Evolutionary conservation across 2,888 invertebrate species (phyloP).

Genomic region (Caenorhabditis macrosperma): DNA sequence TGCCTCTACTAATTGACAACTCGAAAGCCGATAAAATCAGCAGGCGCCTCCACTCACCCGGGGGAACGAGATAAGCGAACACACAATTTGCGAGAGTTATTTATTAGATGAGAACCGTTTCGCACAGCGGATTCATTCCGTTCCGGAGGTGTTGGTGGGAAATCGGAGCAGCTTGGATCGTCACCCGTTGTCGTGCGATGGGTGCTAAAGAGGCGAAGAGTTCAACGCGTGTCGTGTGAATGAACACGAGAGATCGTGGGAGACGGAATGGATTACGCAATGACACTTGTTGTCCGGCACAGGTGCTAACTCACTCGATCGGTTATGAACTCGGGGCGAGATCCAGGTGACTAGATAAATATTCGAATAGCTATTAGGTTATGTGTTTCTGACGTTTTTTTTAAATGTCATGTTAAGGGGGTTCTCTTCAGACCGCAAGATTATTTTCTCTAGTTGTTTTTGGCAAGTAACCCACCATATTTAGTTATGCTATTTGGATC

Average conservation of each 20-base stretch:
- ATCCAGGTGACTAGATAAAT: no score
- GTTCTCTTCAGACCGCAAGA: no score
- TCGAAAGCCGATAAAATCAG: slow-evolving; percentile 16
- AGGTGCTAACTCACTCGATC: not conserved
- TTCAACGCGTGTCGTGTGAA: not conserved
- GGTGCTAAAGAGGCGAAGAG: not conserved
- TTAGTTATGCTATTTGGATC: no score
- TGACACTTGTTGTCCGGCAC: not conserved
- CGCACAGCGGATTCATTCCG: no score
- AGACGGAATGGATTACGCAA: not conserved
- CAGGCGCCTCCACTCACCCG: not conserved
- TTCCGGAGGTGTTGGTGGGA: slow-evolving; percentile 1
- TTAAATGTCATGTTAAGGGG: no score
- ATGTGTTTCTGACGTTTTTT: no score
- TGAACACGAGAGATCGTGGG: not conserved
- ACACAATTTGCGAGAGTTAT: slow-evolving; percentile 40
- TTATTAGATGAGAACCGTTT: slow-evolving; percentile 4
- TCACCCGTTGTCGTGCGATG: not conserved
- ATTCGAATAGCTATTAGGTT: no score
- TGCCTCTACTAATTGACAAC: slow-evolving; percentile 32
- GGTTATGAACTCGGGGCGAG: not conserved
- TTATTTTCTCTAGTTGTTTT: no score
- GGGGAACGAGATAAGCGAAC: slow-evolving; percentile 30
- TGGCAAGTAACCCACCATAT: no score
- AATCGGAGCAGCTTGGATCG: slow-evolving; percentile 11